Base-by-base conservation (phyloP, 2,888 invertebrate species). In the Andrena minutula region DNA sequence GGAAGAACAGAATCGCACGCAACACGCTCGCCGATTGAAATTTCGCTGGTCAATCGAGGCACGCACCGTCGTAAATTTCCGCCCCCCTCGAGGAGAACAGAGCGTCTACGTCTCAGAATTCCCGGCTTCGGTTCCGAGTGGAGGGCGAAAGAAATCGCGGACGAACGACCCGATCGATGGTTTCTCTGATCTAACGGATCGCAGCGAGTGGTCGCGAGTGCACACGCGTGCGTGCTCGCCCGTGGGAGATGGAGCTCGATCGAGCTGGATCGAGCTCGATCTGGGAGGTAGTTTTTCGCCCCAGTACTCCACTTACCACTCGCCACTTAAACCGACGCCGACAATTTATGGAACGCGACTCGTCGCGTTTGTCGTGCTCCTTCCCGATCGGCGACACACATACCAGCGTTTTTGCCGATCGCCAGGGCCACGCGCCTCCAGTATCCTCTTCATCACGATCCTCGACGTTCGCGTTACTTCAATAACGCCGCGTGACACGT, bases 221-320 rank as follows among this genome's bases (percentile, higher is more conserved):
- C 60, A 72, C 77, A 35, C 60, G 66, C 66, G 73, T 64, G 53
- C 26, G 56, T 26, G 68, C 68, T 32, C 41, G 76, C 74, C 72
- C 70, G 73, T 66, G 82, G 70, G 80, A 85, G 82, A 86, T 87
- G 79, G 83, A 70, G 81, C 89, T 41, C 41, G 41, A 41, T 41
- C 41, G 41, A 41, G 41, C 16, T 41, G 41, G 41, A 41, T 41
- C 41, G 41, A 41, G 41, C 41, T 41, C 41, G 81, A 89, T 88
- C 89, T 88, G 90, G 91, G 89, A 91, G 91, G 91, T 90, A 89
- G 90, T 92, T 92, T 92, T 92, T 92, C 91, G 92, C 90, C 91
- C 92, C 90, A 92, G 91, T 92, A 92, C 91, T 92, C 92, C 90
- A 92, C 92, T 92, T 92, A 92, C 90, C 83, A 86, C 83, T 86